Evolutionary conservation across 2,113 vertebrate genomes (phyloP).

Genomic region (Poeciliopsis turrubarensis): DNA sequence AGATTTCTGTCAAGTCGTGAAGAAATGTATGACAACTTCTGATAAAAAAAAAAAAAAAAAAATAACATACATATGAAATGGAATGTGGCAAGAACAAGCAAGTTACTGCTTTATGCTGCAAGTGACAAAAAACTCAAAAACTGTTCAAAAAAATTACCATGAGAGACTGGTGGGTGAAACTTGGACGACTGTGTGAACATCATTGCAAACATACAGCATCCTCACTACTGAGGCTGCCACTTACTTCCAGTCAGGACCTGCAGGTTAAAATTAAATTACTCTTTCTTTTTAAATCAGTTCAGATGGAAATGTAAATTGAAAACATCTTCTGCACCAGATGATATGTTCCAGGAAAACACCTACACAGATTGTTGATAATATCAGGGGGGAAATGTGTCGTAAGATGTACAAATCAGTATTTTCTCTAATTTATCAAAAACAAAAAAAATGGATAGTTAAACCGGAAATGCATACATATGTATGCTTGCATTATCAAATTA

Average conservation of each 20-base stretch:
- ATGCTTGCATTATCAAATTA: conserved; percentile 13
- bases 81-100: background rate
- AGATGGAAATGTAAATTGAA: conserved; percentile 58
- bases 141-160: background rate
- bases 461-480: background rate
- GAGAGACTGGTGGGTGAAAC: conserved; percentile 7
- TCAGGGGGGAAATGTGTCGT: conserved; percentile 34
- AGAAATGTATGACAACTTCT: too few relatives aligned
- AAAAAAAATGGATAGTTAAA: conserved; percentile 9
- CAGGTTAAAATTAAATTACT: conserved; percentile 34
- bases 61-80: background rate
- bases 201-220: background rate
- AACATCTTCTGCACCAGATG: conserved; percentile 71
- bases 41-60: too few relatives aligned
- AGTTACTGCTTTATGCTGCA: background rate
- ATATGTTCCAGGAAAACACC: conserved; percentile 66
- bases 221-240: background rate
- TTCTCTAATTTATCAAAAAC: conserved; percentile 18
- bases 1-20: too few relatives aligned
- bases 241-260: conserved; percentile 21
- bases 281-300: conserved; percentile 42
- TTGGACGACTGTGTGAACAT: background rate
- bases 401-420: conserved; percentile 36
- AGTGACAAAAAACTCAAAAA: background rate
- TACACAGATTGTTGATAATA: conserved; percentile 56